Evolutionary conservation across 1,140 invertebrate species (phyloP).

Genomic region (Drosophila suzukii): DNA sequence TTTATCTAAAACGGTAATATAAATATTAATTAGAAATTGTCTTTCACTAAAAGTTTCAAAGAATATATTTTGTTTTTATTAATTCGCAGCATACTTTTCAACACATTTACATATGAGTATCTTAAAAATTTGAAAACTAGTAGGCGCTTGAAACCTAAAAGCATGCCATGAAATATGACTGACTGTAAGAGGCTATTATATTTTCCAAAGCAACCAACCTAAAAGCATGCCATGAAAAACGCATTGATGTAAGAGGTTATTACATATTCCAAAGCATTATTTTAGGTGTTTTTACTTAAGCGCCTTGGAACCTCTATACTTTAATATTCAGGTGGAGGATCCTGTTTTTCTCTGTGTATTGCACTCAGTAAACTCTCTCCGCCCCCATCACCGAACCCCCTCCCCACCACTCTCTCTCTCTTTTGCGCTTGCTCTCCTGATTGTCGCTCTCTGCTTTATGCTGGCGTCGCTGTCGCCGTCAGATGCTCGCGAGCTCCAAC

Average conservation of each 20-base stretch:
- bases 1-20: background rate
- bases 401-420: constrained; percentile 22
- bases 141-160: too few species aligned
- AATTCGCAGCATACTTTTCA: too few species aligned
- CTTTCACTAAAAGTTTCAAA: background rate
- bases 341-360: constrained; percentile 10
- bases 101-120: too few species aligned
- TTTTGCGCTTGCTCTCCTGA: constrained; percentile 41
- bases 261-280: too few species aligned
- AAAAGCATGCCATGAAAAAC: background rate
- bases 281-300: too few species aligned
- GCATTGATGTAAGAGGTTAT: background rate
- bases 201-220: background rate
- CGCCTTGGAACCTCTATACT: background rate
- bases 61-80: background rate
- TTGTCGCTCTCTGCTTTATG: constrained; percentile 37
- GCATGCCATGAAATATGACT: background rate
- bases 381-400: constrained; percentile 9
- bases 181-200: too few species aligned
- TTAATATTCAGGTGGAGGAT: background rate
- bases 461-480: constrained; percentile 22
- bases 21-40: background rate
- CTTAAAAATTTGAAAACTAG: too few species aligned
- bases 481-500: constrained; percentile 38
- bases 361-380: constrained; percentile 9